Percentiles rank a stretch among this genome's conserved stretches.
Evolutionary conservation across 1,140 invertebrate species (phyloP).

Genomic region (Acromyrmex echinatior): DNA sequence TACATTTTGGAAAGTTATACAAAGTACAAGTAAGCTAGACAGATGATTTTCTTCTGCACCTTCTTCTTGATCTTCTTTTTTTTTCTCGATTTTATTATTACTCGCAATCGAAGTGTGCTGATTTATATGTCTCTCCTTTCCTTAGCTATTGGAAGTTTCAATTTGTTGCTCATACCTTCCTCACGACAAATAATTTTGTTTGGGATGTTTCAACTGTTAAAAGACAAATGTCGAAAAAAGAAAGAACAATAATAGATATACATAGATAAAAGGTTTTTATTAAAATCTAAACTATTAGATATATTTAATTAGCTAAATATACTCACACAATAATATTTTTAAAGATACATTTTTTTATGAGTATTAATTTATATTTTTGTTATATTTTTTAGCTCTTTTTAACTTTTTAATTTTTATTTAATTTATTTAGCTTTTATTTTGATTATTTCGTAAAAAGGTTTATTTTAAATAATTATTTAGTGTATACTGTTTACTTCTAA

Average conservation of each 20-base stretch:
- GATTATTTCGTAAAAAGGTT: neutral
- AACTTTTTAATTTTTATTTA: neutral
- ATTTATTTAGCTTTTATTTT: neutral
- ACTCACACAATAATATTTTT: neutral
- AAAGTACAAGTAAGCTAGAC: slow-evolving; percentile 3
- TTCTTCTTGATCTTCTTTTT: neutral
- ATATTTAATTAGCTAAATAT: neutral
- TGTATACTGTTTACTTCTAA: neutral
- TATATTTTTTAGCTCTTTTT: neutral
- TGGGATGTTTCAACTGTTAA: neutral
- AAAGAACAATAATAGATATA: neutral
- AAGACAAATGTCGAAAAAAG: neutral
- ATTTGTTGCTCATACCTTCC: neutral
- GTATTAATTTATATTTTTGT: neutral
- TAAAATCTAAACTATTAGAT: neutral
- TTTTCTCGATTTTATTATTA: slow-evolving; percentile 13
- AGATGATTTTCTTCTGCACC: neutral
- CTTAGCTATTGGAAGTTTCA: slow-evolving; percentile 5
- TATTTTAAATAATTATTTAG: neutral
- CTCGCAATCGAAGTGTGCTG: neutral
- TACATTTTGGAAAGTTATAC: neutral
- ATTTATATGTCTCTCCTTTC: slow-evolving; percentile 54
- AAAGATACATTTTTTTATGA: neutral
- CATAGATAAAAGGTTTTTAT: neutral
- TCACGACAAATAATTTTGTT: slow-evolving; percentile 3